Conservation (phyloP, 2,797 vertebrate species). For the Macropus fuliginosus region DNA sequence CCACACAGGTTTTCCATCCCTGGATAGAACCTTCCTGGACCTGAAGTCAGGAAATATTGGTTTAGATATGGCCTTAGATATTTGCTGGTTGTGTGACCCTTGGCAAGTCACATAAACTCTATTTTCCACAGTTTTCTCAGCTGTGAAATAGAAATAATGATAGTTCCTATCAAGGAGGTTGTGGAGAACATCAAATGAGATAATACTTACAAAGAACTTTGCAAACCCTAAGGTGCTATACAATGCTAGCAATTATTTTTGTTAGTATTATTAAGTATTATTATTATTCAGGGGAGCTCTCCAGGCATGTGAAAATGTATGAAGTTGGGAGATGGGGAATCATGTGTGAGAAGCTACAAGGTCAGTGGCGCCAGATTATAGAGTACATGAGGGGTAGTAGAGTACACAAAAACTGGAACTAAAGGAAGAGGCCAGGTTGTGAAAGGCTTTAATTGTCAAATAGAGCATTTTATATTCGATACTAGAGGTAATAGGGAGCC, state of each 20-base stretch:
- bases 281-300: background rate
- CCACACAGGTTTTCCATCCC: too few species aligned
- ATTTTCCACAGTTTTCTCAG: background rate
- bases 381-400: background rate
- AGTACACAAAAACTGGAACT: background rate
- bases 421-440: background rate
- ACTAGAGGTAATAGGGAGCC: background rate
- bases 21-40: too few species aligned
- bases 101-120: background rate
- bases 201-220: background rate
- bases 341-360: background rate
- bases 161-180: background rate
- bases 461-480: background rate
- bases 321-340: background rate
- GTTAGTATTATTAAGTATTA: too few species aligned
- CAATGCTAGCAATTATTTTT: background rate
- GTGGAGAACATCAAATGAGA: background rate
- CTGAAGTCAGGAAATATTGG: background rate
- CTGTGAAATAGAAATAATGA: background rate
- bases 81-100: background rate
- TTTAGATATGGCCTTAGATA: background rate
- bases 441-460: background rate
- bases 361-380: background rate
- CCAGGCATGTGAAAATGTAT: background rate
- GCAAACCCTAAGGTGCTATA: background rate